These are phyloP conservation scores for Xiphias gladius DNA, from an alignment of 2,113 vertebrate genomes.

Conservation along the genomic window DNA sequence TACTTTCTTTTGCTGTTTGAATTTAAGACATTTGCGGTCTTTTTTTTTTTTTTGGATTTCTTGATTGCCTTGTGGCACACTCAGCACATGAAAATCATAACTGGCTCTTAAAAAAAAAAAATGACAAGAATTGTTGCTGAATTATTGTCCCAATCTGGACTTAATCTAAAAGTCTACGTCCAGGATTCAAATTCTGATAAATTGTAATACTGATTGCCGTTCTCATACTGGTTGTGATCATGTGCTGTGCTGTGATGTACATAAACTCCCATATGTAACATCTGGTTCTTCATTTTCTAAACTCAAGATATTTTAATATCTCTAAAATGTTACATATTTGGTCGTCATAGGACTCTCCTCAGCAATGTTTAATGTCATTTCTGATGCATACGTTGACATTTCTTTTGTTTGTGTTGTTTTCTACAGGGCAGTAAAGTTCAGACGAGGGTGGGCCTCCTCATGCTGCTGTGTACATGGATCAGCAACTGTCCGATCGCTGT, in stretches of 20 bases:
- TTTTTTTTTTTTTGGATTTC: background rate
- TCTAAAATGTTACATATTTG: background rate
- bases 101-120: background rate
- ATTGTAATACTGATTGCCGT: background rate
- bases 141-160: background rate
- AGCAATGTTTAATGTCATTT: background rate
- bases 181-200: background rate
- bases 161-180: background rate
- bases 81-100: background rate
- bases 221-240: background rate
- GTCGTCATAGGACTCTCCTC: background rate
- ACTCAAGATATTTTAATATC: background rate
- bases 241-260: background rate
- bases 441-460: conserved; percentile 95
- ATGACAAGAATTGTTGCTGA: background rate
- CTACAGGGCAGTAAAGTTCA: conserved; percentile 97
- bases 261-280: background rate
- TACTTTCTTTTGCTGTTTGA: background rate
- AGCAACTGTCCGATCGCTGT: conserved; percentile 98
- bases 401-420: conserved; percentile 40
- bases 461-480: conserved; percentile 98
- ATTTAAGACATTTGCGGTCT: background rate
- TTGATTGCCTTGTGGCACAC: background rate
- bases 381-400: conserved; percentile 1
- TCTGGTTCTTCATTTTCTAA: background rate